Evolutionary conservation across 2,113 vertebrate species (phyloP).

Genomic region (Halichoerus grypus): DNA sequence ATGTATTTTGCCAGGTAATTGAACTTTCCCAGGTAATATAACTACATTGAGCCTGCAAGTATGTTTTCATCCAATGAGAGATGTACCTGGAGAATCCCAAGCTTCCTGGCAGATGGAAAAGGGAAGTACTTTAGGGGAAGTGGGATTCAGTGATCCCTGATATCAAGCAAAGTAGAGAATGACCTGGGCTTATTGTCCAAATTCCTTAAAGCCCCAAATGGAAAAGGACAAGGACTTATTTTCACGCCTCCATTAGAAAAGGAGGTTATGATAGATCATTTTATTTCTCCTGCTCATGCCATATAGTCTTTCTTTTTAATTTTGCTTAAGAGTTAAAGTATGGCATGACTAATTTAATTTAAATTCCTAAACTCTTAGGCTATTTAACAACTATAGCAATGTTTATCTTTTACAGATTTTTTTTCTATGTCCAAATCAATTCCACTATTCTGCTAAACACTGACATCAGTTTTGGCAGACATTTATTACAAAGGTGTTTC

Average conservation of each 20-base stretch:
- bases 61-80: not conserved
- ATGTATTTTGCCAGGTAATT: constrained; percentile 11
- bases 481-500: constrained; percentile 11
- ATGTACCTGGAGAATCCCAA: not conserved
- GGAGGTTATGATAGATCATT: not conserved
- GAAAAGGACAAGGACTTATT: not conserved
- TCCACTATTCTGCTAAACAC: constrained; percentile 34
- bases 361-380: constrained; percentile 11
- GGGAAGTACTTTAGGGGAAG: not conserved
- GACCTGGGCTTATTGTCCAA: not conserved
- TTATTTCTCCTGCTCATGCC: not conserved
- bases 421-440: constrained; percentile 12
- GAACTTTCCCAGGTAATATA: not conserved
- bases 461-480: not conserved
- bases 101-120: not conserved
- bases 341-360: not conserved
- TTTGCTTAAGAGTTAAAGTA: constrained; percentile 50
- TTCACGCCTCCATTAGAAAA: constrained; percentile 29
- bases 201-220: not conserved
- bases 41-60: not conserved
- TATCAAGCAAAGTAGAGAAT: not conserved
- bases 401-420: constrained; percentile 43
- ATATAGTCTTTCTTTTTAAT: not conserved
- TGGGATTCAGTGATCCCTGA: not conserved
- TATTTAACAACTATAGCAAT: constrained; percentile 20